Conservation (phyloP, 2,797 vertebrate genomes). For the Dermochelys coriacea region DNA sequence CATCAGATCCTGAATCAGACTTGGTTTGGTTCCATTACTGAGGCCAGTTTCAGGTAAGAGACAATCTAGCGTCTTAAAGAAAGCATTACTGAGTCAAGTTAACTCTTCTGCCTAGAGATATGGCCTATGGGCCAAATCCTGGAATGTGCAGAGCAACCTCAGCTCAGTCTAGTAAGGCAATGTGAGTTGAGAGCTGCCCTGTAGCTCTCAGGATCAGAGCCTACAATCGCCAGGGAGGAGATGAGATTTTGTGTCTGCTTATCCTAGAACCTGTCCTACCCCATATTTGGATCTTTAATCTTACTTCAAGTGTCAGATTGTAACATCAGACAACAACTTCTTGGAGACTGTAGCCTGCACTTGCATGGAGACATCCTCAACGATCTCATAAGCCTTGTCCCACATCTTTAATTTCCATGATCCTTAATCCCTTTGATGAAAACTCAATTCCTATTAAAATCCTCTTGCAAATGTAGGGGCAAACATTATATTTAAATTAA, state of each 20-base stretch:
- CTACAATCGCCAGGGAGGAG: neutral
- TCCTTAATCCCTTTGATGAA: neutral
- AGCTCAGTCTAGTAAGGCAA: neutral
- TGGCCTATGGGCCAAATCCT: neutral
- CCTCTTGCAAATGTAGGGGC: fast-evolving
- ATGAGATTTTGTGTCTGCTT: neutral
- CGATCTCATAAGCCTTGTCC: neutral
- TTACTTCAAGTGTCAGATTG: neutral
- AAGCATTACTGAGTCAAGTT: neutral
- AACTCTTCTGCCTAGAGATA: neutral
- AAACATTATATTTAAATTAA: neutral
- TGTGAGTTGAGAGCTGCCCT: neutral
- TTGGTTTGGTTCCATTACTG: neutral
- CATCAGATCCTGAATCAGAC: neutral
- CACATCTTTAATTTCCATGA: neutral
- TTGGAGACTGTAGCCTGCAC: neutral
- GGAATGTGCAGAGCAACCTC: neutral
- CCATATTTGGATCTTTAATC: neutral
- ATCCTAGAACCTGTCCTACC: neutral
- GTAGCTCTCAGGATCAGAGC: neutral
- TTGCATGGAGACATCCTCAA: neutral
- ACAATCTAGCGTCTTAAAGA: neutral
- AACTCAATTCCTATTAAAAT: neutral
- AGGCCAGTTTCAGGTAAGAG: neutral
- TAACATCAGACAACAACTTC: neutral